Evolutionary conservation across 2,888 invertebrate genomes (phyloP), one percentile per base, ranked within the genome.

Genomic region (Meandrusa payeni): DNA sequence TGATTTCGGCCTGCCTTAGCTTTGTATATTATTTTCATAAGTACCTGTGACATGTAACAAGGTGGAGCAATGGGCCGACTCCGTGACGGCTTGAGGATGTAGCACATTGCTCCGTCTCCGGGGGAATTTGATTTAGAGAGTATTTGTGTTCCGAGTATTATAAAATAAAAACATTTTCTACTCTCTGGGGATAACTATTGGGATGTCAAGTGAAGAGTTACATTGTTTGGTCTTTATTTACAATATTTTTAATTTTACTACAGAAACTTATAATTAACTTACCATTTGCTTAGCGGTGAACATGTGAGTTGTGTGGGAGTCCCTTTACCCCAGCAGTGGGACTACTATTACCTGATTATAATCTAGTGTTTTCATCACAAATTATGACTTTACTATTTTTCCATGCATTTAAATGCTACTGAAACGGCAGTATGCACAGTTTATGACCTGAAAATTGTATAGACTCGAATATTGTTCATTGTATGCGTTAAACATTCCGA

Each of bases 181-280:
- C 79, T 81, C 83, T 81, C 73, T 58, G 75, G 85, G 80, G 56
- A 64, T 62, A 61, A 57, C 52, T 56, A 71, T 67, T 57, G 75
- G 85, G 85, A 82, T 76, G 57, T 87, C 82, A 80, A 70, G 87
- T 87, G 87, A 87, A 87, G 87, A 86, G 87, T 81, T 59, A 47
- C 34, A 41, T 46, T 37, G 57, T 60, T 70, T 78, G 75, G 77
- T 7, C 13, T 15, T 15, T 15, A 15, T 4, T n/a, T 15, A 15
- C 15, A 15, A 3, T 15, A 15, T 15, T 15, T 15, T 15, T 15
- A 15, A 2, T 15, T 15, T 15, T n/a, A n/a, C n/a, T n/a, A n/a
- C n/a, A n/a, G n/a, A n/a, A n/a, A n/a, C n/a, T n/a, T n/a, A n/a
- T n/a, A n/a, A n/a, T n/a, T n/a, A n/a, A n/a, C n/a, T n/a, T n/a